Evolutionary conservation across 1,140 invertebrate species (phyloP), one percentile per base, ranked within the genome.

Genomic region (Chymomyza costata): DNA sequence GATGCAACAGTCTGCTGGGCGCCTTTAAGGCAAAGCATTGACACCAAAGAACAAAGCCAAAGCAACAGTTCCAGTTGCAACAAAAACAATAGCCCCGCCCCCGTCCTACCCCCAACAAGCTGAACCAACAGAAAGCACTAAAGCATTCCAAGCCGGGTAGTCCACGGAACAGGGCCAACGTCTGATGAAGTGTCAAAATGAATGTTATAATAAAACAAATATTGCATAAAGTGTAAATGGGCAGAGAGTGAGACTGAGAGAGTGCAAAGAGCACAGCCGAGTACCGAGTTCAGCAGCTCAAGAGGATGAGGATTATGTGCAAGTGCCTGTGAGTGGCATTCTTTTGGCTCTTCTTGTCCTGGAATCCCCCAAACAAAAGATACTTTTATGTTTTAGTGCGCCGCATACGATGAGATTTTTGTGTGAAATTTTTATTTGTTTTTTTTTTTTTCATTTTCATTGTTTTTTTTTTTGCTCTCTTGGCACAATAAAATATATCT

Each of bases 101-200:
- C n/a, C n/a, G n/a, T n/a, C n/a, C n/a, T n/a, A n/a, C n/a, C n/a
- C n/a, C n/a, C n/a, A n/a, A n/a, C n/a, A n/a, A n/a, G 25, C 25
- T 28, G 5, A 6, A 65, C 35, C 40, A 46, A 50, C 15, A 52
- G 50, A 46, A 47, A 46, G 37, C 18, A 28, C 46, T 63, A 47
- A 39, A 56, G 25, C 45, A 44, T n/a, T n/a, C n/a, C n/a, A n/a
- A n/a, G n/a, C n/a, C n/a, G n/a, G n/a, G n/a, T n/a, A n/a, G n/a
- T n/a, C n/a, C n/a, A n/a, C n/a, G n/a, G 48, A 65, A 63, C 39
- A 58, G 59, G 73, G 74, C 73, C 73, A 78, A 73, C 73, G 73
- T 65, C 73, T 78, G 73, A 78, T 78, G 73, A 78, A 78, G 73
- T 78, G 73, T 80, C 74, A 80, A 78, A 78, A 78, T 78, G 73